Base-by-base conservation (phyloP, 1,140 invertebrate genomes). In the Pentalonia nigronervosa region DNA sequence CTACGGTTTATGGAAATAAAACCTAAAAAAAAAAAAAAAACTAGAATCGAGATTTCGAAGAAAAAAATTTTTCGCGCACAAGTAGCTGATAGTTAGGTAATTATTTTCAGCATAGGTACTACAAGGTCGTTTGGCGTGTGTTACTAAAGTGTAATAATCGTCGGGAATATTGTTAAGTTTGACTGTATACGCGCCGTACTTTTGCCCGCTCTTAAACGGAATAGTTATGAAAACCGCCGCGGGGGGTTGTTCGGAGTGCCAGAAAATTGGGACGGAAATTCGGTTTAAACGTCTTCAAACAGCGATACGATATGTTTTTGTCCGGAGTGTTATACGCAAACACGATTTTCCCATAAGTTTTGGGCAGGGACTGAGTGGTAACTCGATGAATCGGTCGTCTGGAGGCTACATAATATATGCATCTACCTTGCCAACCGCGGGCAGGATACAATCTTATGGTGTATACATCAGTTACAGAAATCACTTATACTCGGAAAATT, bases 231-330 rank as follows among this genome's bases (percentile, higher is more conserved):
- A 83, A n/a, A 36, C 50, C 30, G 91, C 67, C n/a, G 81, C 23
- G 20, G 81, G 76, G 81, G 48, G 20, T 84, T 93, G 81, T 48
- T 56, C 45, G 23, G 2, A 41, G 20, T 41, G n/a, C 14, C 34
- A 81, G 81, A 93, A 93, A 93, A 93, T 53, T 93, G 81, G 20
- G 48, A 93, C 45, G 91, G 67, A 86, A 93, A 93, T 84, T 93
- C 91, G 34, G 45, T 83, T 92, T 34, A 36, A 48, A 48, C 41
- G 47, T 50, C 81, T 53, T 84, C 48, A n/a, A 93, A 86, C 47
- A 84, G 48, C 14, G 47, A 93, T 1, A 83, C 47, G 91, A 92
- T 76, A 83, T 81, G 91, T 92, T 83, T 91, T 92, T 50, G 91
- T 92, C 76, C 47, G n/a, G 47, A 76, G 45, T 76, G 76, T 83